Base-by-base conservation (phyloP, 2,888 invertebrate genomes). In the Drosophila leonis region DNA sequence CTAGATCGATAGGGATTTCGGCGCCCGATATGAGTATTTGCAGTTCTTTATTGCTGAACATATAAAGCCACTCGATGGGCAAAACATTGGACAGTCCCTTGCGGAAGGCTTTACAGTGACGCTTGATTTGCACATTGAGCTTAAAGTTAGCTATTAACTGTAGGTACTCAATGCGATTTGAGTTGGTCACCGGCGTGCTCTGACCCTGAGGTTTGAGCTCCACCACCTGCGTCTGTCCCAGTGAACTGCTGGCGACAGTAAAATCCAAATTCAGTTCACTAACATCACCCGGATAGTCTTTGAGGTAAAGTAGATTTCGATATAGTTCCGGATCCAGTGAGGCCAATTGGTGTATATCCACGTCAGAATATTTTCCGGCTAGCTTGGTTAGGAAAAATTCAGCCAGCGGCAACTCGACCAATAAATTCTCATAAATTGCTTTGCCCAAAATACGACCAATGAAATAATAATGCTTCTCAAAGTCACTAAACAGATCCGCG, bases 11-110 rank as follows among this genome's bases (percentile, higher is more conserved):
- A 56, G 98, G 98, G 78, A 97, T 97, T 88, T 97, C 97, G 0
- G 98, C 98, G 0, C 99, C 99, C 0, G 99, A 98, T 74, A 99
- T 97, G n/a, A 99, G 95, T 65, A 98, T 96, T 93, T 99, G 98
- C 67, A 99, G 94, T 93, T 99, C 99, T 77, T 97, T 96, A 88
- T 98, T 94, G 72, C 96, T 97, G 94, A 99, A 99, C 95, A 99
- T 97, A 65, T 97, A 96, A 78, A 99, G 94, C 98, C 99, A 99
- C 78, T 98, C 96, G 24, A 97, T 94, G 54, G 97, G 97, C 60
- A 99, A 95, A 1, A 99, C 98, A 81, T 98, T 97, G 55, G 97
- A 96, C 64, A 99, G 94, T 0, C 99, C 99, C 82, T 96, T 95
- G 62, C 97, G 96, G 93, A 99, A 98, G 31, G 98, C 97, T 57